phyloP scores from a whole-genome alignment of 2,797 vertebrate genomes.

The Macropus fuliginosus region DNA sequence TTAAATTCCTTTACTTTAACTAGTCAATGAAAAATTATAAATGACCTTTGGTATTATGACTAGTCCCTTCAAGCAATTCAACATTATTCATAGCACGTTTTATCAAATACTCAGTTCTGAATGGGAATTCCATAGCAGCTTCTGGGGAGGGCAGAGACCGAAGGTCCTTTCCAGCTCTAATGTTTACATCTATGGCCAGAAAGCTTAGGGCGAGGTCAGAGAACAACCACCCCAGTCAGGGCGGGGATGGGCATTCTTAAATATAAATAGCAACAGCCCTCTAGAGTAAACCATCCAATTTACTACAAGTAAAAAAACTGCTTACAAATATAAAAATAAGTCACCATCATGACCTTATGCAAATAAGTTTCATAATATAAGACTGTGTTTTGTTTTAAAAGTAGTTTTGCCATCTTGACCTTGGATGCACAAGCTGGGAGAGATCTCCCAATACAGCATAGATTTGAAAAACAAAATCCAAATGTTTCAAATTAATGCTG shows the following conservation, averaged over 20 bases:
- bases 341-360: slow-evolving; percentile 26
- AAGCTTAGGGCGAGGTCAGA: slow-evolving; percentile 3
- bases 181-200: not conserved
- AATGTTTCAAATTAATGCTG: slow-evolving; percentile 28
- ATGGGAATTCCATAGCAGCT: not conserved
- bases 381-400: slow-evolving; percentile 28
- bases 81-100: not conserved
- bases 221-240: not conserved
- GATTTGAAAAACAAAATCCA: slow-evolving; percentile 41
- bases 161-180: not conserved
- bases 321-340: slow-evolving; percentile 36
- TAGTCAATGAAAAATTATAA: slow-evolving; percentile 22
- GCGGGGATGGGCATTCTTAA: not conserved
- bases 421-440: slow-evolving; percentile 55
- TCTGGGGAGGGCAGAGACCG: not conserved
- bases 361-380: slow-evolving; percentile 18
- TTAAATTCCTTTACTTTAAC: slow-evolving; percentile 31
- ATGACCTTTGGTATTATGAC: slow-evolving; percentile 39
- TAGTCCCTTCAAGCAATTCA: slow-evolving; percentile 1
- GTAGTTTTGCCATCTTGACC: slow-evolving; percentile 38
- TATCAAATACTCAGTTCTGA: not conserved
- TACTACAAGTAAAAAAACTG: slow-evolving; percentile 32
- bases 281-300: not conserved
- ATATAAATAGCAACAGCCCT: slow-evolving; percentile 49
- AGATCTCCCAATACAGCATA: slow-evolving; percentile 36